Evolutionary conservation across 2,888 invertebrate genomes (phyloP).

Genomic region (Sisyra nigra): DNA sequence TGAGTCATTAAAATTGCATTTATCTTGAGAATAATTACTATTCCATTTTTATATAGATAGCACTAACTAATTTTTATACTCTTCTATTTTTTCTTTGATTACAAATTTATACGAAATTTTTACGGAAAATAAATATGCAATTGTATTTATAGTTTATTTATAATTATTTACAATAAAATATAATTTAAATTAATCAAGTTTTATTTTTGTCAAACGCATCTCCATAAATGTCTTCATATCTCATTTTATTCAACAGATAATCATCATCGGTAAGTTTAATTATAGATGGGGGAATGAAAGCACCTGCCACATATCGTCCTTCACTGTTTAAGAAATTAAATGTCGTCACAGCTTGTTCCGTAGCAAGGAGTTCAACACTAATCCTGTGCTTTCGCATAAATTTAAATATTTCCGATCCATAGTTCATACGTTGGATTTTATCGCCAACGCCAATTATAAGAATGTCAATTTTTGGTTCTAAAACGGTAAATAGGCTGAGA

Average conservation of each 20-base stretch:
- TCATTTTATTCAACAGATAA: conserved; percentile 33
- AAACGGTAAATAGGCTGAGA: conserved; percentile 55
- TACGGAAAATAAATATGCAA: no score
- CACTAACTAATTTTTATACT: no score
- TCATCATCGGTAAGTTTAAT: conserved; percentile 41
- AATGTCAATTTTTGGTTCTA: conserved; percentile 77
- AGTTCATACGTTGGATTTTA: conserved; percentile 23
- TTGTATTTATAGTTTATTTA: no score
- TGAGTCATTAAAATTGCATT: no score
- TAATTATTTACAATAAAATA: no score
- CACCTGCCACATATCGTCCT: conserved; percentile 49
- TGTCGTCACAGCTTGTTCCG: conserved; percentile 72
- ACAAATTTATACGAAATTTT: no score
- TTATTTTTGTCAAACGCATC: background rate
- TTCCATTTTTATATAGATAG: no score
- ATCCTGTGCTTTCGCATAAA: conserved; percentile 38
- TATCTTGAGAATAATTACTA: no score
- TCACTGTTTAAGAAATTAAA: conserved; percentile 88
- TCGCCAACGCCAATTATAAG: conserved; percentile 58
- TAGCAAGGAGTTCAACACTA: conserved; percentile 63
- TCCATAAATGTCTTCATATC: conserved; percentile 35
- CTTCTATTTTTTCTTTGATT: no score
- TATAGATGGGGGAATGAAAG: conserved; percentile 47
- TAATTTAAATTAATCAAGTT: no score
- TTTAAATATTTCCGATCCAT: conserved; percentile 27